Conservation (phyloP, 2,797 vertebrate species). For the Falco biarmicus region DNA sequence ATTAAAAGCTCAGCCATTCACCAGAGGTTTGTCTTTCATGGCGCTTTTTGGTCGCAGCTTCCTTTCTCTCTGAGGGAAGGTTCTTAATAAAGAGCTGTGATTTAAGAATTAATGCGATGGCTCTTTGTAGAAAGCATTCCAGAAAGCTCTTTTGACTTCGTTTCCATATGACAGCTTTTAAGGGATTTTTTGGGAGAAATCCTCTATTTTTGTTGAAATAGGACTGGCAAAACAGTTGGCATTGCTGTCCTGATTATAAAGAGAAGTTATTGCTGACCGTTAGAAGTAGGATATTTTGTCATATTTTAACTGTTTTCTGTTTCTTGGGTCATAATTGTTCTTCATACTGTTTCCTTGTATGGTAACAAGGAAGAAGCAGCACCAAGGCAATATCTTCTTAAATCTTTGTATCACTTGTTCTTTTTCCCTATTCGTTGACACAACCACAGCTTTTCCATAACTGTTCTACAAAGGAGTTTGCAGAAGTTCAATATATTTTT, state of each 20-base stretch:
- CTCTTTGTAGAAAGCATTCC: constrained; percentile 5
- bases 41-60: constrained; percentile 10
- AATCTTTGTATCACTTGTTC: neutral
- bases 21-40: constrained; percentile 45
- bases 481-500: neutral
- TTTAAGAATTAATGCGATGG: neutral
- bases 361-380: neutral
- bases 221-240: neutral
- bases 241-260: neutral
- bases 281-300: neutral
- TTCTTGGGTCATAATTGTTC: neutral
- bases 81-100: constrained; percentile 18
- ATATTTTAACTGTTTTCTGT: neutral
- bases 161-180: neutral
- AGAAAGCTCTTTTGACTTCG: constrained; percentile 27
- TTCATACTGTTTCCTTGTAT: neutral
- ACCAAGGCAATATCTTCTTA: neutral
- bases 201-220: neutral
- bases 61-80: constrained; percentile 6
- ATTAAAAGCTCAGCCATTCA: constrained; percentile 45
- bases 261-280: neutral
- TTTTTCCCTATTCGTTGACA: neutral
- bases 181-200: neutral
- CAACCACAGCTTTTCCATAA: neutral
- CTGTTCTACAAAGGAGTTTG: neutral